Conservation (phyloP, 2,888 invertebrate genomes). For the Agrotis segetum region DNA sequence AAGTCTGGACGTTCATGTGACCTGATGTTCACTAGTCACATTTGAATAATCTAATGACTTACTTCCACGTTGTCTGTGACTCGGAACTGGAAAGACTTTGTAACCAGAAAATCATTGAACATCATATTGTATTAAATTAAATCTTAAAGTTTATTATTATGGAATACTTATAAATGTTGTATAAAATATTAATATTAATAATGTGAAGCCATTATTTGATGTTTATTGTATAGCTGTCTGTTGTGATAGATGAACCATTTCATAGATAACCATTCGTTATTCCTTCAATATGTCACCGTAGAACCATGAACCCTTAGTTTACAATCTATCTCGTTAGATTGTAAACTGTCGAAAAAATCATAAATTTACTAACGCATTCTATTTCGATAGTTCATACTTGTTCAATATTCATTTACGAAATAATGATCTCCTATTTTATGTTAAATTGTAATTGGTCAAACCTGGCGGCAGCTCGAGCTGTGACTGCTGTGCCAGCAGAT, state of each 20-base stretch:
- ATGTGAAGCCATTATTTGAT: slow-evolving; percentile 53
- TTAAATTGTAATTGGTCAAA: too few species aligned
- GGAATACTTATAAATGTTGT: slow-evolving; percentile 53
- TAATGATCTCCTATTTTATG: too few species aligned
- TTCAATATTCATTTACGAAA: too few species aligned
- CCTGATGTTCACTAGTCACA: slow-evolving; percentile 2
- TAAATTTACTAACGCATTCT: too few species aligned
- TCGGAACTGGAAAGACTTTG: slow-evolving; percentile 40
- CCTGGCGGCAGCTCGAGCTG: too few species aligned
- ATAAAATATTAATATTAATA: slow-evolving; percentile 53
- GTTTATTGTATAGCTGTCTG: slow-evolving; percentile 45
- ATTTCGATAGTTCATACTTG: too few species aligned
- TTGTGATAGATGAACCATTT: slow-evolving; percentile 62
- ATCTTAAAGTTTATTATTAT: slow-evolving; percentile 56
- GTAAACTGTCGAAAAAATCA: too few species aligned
- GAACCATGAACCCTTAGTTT: too few species aligned
- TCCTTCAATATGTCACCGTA: not conserved
- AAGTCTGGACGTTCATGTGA: not conserved
- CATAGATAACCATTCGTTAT: slow-evolving; percentile 46
- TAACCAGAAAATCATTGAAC: slow-evolving; percentile 52
- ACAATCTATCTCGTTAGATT: too few species aligned
- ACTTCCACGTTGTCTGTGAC: slow-evolving; percentile 34
- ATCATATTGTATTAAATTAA: slow-evolving; percentile 58
- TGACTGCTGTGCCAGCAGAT: too few species aligned
- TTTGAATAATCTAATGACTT: slow-evolving; percentile 14